Evolutionary conservation across 2,888 invertebrate genomes (phyloP), one percentile per base, ranked within the genome.

Genomic region (Agrenia bidenticulata): DNA sequence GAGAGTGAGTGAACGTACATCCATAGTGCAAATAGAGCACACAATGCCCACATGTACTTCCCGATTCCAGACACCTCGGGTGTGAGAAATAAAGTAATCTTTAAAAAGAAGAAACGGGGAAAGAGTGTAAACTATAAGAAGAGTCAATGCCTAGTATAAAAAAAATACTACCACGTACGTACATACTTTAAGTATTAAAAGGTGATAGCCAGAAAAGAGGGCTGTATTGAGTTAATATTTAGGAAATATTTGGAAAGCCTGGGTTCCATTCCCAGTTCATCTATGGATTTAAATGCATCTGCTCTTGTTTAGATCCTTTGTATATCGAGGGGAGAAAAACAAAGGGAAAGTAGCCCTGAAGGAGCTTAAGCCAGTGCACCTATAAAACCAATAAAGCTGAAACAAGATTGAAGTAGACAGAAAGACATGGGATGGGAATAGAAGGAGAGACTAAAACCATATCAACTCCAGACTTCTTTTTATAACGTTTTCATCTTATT

Each of bases 311-410:
- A 32, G 24, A 11, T 49, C 51, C 24, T 51, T 24, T 51, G 32
- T 4, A 32, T 4, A 13, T 9, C 2, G 23, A 5, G 13, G 51
- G 23, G 51, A 51, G 24, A 51, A 51, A 24, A 54, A 54, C 5
- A 32, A 54, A 54, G 54, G 19, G 17, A 32, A 54, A 54, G 32
- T 32, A 54, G 54, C 54, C 54, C 54, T 54, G 54, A 24, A 54
- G 54, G 54, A 54, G 51, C 51, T 51, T 51, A 51, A 68, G 66
- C 63, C 57, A 66, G 57, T 69, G 63, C 66, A 66, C 65, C 69
- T 60, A 71, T 71, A 73, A 70, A 71, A 71, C 64, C 66, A 71
- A 73, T 69, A 70, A 71, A 69, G 69, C 69, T 68, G 66, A 71
- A 73, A 71, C 68, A 71, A 71, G 71, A 73, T 73, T 73, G 63